phyloP scores from a whole-genome alignment of 2,888 invertebrate species.

The Selenia dentaria region DNA sequence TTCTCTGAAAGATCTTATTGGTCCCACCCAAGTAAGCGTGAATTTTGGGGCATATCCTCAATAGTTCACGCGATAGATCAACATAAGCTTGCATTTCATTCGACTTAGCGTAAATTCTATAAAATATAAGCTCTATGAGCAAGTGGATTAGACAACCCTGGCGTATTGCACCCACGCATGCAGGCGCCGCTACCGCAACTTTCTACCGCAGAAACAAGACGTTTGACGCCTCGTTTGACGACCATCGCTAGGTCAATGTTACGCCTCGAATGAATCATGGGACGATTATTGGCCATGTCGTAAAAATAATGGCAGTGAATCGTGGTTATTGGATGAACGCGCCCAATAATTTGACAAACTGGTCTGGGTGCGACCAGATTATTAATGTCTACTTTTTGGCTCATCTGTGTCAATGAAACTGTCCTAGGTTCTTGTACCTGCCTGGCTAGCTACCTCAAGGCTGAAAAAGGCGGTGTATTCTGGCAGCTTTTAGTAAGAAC shows the following conservation, averaged over 20 bases:
- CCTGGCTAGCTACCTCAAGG: no score
- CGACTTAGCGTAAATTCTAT: no score
- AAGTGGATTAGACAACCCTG: conserved; percentile 6
- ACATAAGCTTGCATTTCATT: no score
- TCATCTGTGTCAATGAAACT: neutral
- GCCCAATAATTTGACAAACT: conserved; percentile 9
- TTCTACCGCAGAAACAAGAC: conserved; percentile 30
- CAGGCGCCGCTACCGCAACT: conserved; percentile 24
- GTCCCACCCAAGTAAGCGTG: no score
- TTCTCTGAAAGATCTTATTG: no score
- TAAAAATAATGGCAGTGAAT: conserved; percentile 19
- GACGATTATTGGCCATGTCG: conserved; percentile 17
- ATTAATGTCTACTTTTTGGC: neutral
- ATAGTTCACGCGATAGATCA: no score
- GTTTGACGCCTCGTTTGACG: conserved; percentile 18
- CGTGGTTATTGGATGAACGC: conserved; percentile 4
- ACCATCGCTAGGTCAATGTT: conserved; percentile 33
- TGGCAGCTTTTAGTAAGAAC: no score
- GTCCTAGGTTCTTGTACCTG: no score
- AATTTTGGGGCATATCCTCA: no score
- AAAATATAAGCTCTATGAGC: no score
- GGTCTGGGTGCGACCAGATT: conserved; percentile 5
- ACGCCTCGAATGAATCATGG: conserved; percentile 25
- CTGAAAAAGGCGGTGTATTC: no score
- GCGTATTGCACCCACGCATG: conserved; percentile 37